A percentile compares a stretch with the other conserved stretches of the same genome.
Conservation (phyloP, 2,888 invertebrate genomes). For the Lutraria lutraria region DNA sequence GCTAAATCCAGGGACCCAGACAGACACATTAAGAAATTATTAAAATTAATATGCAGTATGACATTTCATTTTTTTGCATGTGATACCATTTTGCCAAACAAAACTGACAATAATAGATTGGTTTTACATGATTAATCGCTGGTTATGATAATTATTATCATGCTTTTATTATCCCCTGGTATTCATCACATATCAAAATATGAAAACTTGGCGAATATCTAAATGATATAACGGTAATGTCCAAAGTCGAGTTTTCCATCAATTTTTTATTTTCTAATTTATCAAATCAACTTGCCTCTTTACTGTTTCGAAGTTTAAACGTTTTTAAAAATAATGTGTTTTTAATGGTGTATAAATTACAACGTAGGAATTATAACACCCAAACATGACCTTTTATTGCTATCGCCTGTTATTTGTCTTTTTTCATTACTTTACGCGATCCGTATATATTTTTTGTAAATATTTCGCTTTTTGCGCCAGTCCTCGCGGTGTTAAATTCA, state of each 20-base stretch:
- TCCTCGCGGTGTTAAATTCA: too few relatives aligned
- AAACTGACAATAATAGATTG: not conserved
- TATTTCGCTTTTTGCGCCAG: too few relatives aligned
- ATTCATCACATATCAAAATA: not conserved
- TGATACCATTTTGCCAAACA: not conserved
- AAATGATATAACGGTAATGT: not conserved
- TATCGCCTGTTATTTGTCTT: not conserved
- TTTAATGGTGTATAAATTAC: slow-evolving; percentile 2
- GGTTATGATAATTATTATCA: not conserved
- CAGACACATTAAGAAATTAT: not conserved
- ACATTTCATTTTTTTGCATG: not conserved
- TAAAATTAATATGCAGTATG: not conserved
- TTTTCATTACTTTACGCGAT: not conserved
- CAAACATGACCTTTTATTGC: not conserved
- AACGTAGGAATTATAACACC: not conserved
- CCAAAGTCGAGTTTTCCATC: not conserved
- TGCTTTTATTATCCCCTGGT: not conserved
- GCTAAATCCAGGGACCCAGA: too few relatives aligned
- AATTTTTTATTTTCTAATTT: slow-evolving; percentile 3
- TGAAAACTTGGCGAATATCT: not conserved
- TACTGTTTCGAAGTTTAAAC: not conserved
- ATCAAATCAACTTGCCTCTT: not conserved
- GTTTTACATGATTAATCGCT: not conserved
- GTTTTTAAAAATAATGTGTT: not conserved
- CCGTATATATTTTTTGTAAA: too few relatives aligned